Percentiles rank a stretch among this genome's conserved stretches.
These are phyloP conservation scores for Nephrotoma flavescens DNA, from an alignment of 2,888 invertebrate genomes.

Conservation along the genomic window DNA sequence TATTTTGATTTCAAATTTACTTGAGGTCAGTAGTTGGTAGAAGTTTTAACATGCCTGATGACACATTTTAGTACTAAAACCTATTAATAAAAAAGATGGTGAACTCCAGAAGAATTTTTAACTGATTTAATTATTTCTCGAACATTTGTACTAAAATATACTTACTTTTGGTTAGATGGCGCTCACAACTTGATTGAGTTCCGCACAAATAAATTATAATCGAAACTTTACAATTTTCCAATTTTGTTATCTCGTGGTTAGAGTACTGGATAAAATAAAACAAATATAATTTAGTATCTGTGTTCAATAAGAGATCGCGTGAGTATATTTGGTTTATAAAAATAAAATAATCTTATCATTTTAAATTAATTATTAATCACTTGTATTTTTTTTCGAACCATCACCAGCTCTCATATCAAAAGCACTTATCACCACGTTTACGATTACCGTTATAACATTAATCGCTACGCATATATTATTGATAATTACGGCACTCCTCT, in stretches of 20 bases:
- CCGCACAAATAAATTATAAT: not conserved
- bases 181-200: not conserved
- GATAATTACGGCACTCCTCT: conserved; percentile 12
- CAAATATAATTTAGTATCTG: not conserved
- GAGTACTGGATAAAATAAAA: not conserved
- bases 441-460: conserved; percentile 9
- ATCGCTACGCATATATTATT: conserved; percentile 12
- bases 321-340: not conserved
- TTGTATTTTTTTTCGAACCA: not conserved
- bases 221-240: not conserved
- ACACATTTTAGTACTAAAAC: no score
- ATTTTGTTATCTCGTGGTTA: not conserved
- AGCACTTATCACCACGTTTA: conserved; percentile 12
- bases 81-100: no score
- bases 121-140: no score
- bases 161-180: not conserved
- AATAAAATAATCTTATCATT: not conserved
- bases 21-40: no score
- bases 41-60: no score
- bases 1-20: no score
- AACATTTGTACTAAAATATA: no score
- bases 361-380: not conserved
- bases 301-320: not conserved
- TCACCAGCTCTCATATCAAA: conserved; percentile 12
- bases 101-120: no score